Base-by-base conservation (phyloP, 2,888 invertebrate species). In the Platypus cylindrus region DNA sequence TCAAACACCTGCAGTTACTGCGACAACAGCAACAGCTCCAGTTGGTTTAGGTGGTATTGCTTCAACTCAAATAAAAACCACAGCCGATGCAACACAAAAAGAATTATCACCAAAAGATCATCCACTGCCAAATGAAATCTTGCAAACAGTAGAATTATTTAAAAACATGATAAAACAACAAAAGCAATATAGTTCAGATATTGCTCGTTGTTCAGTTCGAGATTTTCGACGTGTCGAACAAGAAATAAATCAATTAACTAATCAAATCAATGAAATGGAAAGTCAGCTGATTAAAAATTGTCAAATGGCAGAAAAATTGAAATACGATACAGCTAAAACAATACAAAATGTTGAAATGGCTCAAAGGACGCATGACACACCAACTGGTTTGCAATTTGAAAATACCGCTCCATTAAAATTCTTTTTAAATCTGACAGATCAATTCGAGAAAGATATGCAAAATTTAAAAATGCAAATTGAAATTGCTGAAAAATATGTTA, bases 91-190 rank as follows among this genome's bases (percentile, higher is more conserved):
- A 27, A 58, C 62, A 23, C 66, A 59, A 44, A 62, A 55, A 44
- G 65, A 65, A 34, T 67, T 72, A 38, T 63, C 71, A 17, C 67
- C 71, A 0, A 77, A 74, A 57, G 76, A 77, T 50, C 70, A 70
- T 46, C 56, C 71, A 28, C 61, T 90, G 37, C 87, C 87, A 1
- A 79, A 79, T 49, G 82, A 84, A 62, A 73, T 90, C 32, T 65
- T 71, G 15, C 75, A 78, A 45, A 76, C 79, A 0, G 80, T 90
- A 16, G 84, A 87, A 37, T 65, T 71, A 2, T 81, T 90, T 53
- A 86, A 87, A 65, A 74, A 74, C 37, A 79, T 82, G 58, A 81
- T 90, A 0, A 89, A 89, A 63, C 78, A 80, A 37, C 87, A 90
- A 56, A 90, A 90, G 59, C 66, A 71, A 0, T 66, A 7, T 18